Evolutionary conservation across 2,888 invertebrate genomes (phyloP), one percentile per base, ranked within the genome.

Genomic region (Chromoteleia sp.): DNA sequence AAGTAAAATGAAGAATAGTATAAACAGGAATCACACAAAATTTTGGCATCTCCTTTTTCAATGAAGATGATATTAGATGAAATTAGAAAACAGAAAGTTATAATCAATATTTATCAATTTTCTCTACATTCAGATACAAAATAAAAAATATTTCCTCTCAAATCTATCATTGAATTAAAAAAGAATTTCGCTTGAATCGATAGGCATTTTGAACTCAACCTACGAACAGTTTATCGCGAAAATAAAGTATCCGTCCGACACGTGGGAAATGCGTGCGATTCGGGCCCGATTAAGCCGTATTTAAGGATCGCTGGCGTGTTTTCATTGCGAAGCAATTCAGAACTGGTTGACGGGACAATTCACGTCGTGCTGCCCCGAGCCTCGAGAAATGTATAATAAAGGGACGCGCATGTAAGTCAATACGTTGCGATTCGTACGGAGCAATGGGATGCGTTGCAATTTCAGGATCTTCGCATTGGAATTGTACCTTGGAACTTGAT

Each of bases 321-420:
- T 78, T 74, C 81, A 82, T 78, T 74, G 74, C 77, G n/a, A 50
- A 30, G 77, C 74, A 70, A 82, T 82, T 82, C 81, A 77, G 77
- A 75, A 78, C 82, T 82, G 82, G 68, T 78, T 82, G 81, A 77
- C 74, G 77, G 81, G 67, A 82, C 82, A 82, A 82, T 82, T 78
- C 81, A 74, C 68, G 54, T 81, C 61, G 59, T 54, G 43, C 41
- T 45, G 80, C 59, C 73, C 30, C 45, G 54, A 70, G 71, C 70
- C 36, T 30, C 48, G 71, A 73, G 52, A 54, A 73, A 59, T 58
- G 61, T 25, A 73, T 59, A 77, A 67, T 52, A 73, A 81, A 81
- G 52, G 71, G 75, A 67, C 52, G 71, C 29, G 45, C 48, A 54
- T 54, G 81, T 75, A 70, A 75, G 76, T 76, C 76, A 76, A 81